Evolutionary conservation across 2,113 vertebrate species (phyloP).

Genomic region (Myrmecophaga tridactyla): DNA sequence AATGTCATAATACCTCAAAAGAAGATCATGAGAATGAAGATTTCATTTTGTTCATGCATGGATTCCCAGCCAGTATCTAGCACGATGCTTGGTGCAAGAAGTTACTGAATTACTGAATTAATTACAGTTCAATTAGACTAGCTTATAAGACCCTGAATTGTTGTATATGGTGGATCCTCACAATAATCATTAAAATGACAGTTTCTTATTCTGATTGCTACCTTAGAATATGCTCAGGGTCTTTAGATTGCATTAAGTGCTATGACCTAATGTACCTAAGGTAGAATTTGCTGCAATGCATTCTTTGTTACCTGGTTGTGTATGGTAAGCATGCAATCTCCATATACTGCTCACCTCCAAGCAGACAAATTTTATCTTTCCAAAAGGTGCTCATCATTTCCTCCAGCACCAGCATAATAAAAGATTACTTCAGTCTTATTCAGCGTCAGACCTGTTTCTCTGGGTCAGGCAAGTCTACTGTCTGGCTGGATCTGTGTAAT

Average conservation of each 20-base stretch:
- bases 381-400: neutral
- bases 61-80: neutral
- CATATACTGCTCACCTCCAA: neutral
- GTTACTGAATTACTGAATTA: neutral
- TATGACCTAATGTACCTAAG: neutral
- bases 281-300: neutral
- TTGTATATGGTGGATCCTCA: neutral
- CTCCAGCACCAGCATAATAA: neutral
- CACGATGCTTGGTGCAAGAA: neutral
- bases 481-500: too few relatives aligned
- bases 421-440: neutral
- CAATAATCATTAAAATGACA: neutral
- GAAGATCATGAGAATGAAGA: neutral
- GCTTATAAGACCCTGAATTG: neutral
- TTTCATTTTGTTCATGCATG: neutral
- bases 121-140: neutral
- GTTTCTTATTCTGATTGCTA: neutral
- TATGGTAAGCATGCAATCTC: neutral
- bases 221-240: neutral
- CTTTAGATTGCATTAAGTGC: neutral
- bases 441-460: neutral
- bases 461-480: neutral
- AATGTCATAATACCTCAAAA: neutral
- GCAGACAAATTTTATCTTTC: neutral
- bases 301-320: neutral